Conservation (phyloP, 2,113 vertebrate species). For the Aptenodytes patagonicus region DNA sequence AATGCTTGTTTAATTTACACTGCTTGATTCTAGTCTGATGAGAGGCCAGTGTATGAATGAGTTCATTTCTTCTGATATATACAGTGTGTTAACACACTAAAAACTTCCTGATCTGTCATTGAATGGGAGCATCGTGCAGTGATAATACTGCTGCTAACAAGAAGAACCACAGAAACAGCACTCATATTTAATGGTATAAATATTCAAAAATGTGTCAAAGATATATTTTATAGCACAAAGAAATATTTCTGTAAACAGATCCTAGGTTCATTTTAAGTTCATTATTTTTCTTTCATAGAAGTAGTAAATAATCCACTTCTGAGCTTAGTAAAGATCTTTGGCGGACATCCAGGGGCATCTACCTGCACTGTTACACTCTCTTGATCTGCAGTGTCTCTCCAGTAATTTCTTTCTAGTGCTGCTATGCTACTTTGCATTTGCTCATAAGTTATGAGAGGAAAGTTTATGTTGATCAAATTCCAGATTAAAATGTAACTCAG, state of each 20-base stretch:
- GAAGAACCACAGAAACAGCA: neutral
- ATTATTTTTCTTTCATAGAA: neutral
- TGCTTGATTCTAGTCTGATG: neutral
- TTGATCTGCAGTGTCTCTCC: neutral
- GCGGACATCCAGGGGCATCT: neutral
- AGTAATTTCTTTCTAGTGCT: neutral
- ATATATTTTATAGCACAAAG: neutral
- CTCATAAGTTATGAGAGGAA: conserved; percentile 31
- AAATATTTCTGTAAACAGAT: neutral
- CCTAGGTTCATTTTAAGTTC: neutral
- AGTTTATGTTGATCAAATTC: conserved; percentile 33
- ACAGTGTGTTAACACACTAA: neutral
- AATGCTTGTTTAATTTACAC: neutral
- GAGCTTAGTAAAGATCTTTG: neutral
- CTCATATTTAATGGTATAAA: neutral
- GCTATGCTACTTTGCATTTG: neutral
- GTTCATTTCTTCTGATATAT: neutral
- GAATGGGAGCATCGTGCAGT: neutral
- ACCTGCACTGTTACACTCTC: neutral
- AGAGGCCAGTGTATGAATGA: neutral
- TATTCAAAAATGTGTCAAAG: neutral
- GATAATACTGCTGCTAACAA: neutral
- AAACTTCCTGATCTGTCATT: neutral
- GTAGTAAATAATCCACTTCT: conserved; percentile 51
- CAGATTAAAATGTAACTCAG: conserved; percentile 22